phyloP scores from a whole-genome alignment of 2,888 invertebrate genomes.

The Antheraea assamensis region DNA sequence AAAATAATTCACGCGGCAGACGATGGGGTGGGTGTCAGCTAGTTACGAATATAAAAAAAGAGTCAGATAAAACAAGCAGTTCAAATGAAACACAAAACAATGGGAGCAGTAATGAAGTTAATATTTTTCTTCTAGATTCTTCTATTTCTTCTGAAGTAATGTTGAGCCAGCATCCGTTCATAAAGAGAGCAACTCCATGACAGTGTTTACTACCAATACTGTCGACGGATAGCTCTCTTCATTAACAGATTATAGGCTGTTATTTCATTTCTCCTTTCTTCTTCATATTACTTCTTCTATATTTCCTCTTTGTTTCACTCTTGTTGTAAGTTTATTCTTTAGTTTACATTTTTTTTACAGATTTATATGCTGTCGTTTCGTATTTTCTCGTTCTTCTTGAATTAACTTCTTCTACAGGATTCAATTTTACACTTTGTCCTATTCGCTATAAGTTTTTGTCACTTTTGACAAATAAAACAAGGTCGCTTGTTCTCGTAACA shows the following conservation, averaged over 20 bases:
- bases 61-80: no score
- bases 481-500: background rate
- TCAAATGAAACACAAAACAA: slow-evolving; percentile 21
- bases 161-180: slow-evolving; percentile 90
- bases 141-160: slow-evolving; percentile 18
- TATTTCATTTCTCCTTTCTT: slow-evolving; percentile 31
- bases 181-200: slow-evolving; percentile 99
- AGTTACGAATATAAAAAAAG: no score
- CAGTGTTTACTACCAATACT: slow-evolving; percentile 97
- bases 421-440: no score
- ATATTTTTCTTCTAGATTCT: slow-evolving; percentile 17
- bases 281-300: no score
- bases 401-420: no score
- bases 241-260: slow-evolving; percentile 85
- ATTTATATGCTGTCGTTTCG: no score
- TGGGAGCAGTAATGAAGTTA: slow-evolving; percentile 16
- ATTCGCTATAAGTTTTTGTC: background rate
- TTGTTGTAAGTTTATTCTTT: no score
- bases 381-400: no score
- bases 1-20: no score
- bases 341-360: no score
- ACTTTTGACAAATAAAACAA: background rate
- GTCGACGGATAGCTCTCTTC: slow-evolving; percentile 99
- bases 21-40: no score
- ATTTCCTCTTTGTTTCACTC: no score